A percentile compares a stretch with the other conserved stretches of the same genome.
Evolutionary conservation across 2,888 invertebrate species (phyloP).

Genomic region (Meteorus colon): DNA sequence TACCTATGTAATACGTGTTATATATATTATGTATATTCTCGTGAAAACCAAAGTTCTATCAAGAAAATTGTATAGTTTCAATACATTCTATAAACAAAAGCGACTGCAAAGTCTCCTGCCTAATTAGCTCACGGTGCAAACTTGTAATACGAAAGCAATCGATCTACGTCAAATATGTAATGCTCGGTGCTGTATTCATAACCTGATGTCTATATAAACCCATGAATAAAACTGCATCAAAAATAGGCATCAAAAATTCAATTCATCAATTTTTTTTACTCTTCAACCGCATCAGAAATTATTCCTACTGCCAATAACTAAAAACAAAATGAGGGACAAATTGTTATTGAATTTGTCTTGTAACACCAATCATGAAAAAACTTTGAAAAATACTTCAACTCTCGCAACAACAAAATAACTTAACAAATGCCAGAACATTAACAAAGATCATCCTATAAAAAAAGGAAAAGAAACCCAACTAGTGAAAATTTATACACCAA

Average conservation of each 20-base stretch:
- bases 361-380: too few relatives aligned
- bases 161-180: slow-evolving; percentile 49
- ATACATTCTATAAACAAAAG: neutral
- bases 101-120: slow-evolving; percentile 45
- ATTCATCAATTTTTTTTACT: slow-evolving; percentile 26
- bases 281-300: too few relatives aligned
- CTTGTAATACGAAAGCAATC: slow-evolving; percentile 47
- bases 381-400: too few relatives aligned
- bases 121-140: slow-evolving; percentile 48
- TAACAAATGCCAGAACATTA: too few relatives aligned
- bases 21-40: slow-evolving; percentile 21
- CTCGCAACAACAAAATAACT: too few relatives aligned
- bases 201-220: neutral
- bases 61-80: neutral
- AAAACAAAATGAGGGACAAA: too few relatives aligned
- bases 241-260: neutral
- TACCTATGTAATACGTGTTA: neutral
- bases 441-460: too few relatives aligned
- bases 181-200: neutral
- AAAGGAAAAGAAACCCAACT: neutral
- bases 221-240: slow-evolving; percentile 21
- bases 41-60: slow-evolving; percentile 16
- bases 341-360: too few relatives aligned
- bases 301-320: too few relatives aligned
- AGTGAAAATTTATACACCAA: neutral